Percentiles rank a stretch among this genome's conserved stretches.
phyloP scores from a whole-genome alignment of 2,797 vertebrate genomes.

The Rhynchonycteris naso region DNA sequence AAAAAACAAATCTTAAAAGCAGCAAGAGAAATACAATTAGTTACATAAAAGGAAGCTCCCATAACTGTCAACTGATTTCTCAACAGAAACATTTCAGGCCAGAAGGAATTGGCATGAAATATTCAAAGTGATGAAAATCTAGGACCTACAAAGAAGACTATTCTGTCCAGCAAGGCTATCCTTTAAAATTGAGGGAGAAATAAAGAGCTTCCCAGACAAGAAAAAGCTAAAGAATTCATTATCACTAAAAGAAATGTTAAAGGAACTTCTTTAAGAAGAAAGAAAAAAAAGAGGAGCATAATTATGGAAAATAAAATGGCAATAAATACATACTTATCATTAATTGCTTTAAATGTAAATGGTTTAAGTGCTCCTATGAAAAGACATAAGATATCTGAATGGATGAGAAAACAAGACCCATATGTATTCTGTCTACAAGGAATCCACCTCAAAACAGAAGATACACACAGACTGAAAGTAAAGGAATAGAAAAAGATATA shows the following conservation, averaged over 20 bases:
- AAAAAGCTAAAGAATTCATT: neutral
- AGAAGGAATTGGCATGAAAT: too few relatives aligned
- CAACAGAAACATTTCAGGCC: too few relatives aligned
- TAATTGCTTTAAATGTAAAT: neutral
- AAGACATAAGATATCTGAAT: neutral
- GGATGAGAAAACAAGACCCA: neutral
- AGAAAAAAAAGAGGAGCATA: neutral
- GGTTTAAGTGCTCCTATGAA: neutral
- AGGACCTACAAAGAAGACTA: too few relatives aligned
- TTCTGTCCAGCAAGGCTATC: neutral
- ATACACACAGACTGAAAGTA: neutral
- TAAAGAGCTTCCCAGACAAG: neutral
- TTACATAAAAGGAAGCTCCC: too few relatives aligned
- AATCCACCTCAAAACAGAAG: neutral
- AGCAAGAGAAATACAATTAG: too few relatives aligned
- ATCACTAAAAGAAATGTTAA: neutral
- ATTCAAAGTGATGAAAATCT: neutral
- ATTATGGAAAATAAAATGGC: neutral
- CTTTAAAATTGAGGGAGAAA: neutral
- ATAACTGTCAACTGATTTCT: too few relatives aligned
- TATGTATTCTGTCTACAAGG: neutral
- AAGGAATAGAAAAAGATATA: neutral
- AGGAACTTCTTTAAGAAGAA: neutral
- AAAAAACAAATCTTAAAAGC: too few relatives aligned
- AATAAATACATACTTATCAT: neutral